phyloP scores from a whole-genome alignment of 2,113 vertebrate genomes.

The Dromiciops gliroides region DNA sequence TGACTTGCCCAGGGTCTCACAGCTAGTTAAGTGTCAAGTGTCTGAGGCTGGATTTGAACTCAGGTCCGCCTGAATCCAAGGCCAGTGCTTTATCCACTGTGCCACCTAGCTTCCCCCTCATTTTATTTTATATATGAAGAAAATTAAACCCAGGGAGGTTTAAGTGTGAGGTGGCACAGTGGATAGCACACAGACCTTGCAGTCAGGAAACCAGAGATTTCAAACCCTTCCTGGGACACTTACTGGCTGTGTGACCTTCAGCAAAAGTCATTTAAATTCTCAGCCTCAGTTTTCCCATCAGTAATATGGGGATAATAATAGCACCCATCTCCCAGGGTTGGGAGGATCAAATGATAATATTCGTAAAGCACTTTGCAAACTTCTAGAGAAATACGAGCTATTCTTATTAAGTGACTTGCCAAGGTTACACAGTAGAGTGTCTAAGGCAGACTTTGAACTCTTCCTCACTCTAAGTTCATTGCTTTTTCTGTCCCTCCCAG shows the following conservation, averaged over 20 bases:
- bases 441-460: neutral
- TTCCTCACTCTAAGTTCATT: neutral
- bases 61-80: too few species aligned
- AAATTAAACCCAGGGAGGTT: neutral
- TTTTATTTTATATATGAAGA: neutral
- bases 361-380: neutral
- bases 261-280: neutral
- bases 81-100: too few species aligned
- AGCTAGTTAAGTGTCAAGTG: too few species aligned
- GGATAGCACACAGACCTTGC: neutral
- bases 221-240: neutral
- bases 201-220: neutral
- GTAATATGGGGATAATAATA: neutral
- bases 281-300: neutral
- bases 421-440: neutral
- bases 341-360: too few species aligned
- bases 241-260: neutral
- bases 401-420: neutral
- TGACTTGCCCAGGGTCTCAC: too few species aligned
- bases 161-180: neutral
- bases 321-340: neutral
- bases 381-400: neutral
- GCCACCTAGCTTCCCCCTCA: too few species aligned
- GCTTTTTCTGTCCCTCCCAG: neutral
- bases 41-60: too few species aligned